Conservation (phyloP, 2,888 invertebrate genomes). For the Nasonovia ribisnigri region DNA sequence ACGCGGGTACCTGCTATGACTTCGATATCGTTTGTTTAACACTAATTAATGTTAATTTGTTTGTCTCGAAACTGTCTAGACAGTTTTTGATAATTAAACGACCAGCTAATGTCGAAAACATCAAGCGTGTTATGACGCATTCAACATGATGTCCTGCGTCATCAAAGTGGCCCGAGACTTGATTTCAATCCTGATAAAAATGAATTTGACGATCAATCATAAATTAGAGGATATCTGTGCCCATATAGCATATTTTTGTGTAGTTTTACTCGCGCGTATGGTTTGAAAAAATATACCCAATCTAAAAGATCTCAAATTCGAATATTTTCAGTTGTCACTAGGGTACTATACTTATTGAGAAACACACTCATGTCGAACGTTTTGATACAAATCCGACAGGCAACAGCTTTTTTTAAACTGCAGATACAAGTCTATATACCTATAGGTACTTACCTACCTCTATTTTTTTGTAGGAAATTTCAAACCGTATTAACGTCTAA, state of each 20-base stretch:
- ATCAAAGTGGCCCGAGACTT: too few relatives aligned
- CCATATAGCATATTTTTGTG: background rate
- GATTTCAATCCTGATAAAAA: too few relatives aligned
- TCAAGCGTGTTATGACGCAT: too few relatives aligned
- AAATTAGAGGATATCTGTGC: background rate
- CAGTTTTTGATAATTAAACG: background rate
- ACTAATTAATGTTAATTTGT: background rate
- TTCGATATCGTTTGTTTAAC: background rate
- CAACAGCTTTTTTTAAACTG: background rate
- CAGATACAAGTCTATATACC: background rate
- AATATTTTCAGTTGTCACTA: background rate
- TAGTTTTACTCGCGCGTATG: background rate
- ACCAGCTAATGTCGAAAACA: background rate
- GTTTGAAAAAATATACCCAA: background rate
- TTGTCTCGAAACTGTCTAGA: background rate
- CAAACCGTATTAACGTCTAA: background rate
- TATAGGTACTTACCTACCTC: background rate
- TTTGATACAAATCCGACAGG: background rate
- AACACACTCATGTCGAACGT: background rate
- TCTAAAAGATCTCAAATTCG: background rate
- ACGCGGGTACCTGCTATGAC: background rate
- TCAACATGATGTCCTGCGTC: too few relatives aligned
- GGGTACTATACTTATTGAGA: too few relatives aligned
- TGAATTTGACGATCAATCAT: background rate
- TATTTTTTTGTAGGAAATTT: background rate